Conservation (phyloP, 2,113 vertebrate genomes). For the human region GRCh38 chr19:616501-617000, state of each 20-base stretch:
- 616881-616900: conserved; percentile 60
- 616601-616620: conserved; percentile 15
- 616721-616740: too few species aligned
- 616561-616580: conserved; percentile 67
- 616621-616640: background rate
- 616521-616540: conserved; percentile 75
- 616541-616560: conserved; percentile 48
- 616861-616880: conserved; percentile 71
- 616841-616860: background rate
- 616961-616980: background rate
- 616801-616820: background rate
- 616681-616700: too few species aligned
- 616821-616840: background rate
- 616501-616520: conserved; percentile 36
- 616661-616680: conserved; percentile 42
- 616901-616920: conserved; percentile 70
- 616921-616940: background rate
- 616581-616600: conserved; percentile 67
- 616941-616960: background rate
- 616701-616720: too few species aligned
- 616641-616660: background rate
- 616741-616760: too few species aligned
- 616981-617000: background rate
- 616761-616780: too few species aligned
- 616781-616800: too few species aligned